Conservation (phyloP, 2,113 vertebrate genomes). For the Oriolus oriolus region DNA sequence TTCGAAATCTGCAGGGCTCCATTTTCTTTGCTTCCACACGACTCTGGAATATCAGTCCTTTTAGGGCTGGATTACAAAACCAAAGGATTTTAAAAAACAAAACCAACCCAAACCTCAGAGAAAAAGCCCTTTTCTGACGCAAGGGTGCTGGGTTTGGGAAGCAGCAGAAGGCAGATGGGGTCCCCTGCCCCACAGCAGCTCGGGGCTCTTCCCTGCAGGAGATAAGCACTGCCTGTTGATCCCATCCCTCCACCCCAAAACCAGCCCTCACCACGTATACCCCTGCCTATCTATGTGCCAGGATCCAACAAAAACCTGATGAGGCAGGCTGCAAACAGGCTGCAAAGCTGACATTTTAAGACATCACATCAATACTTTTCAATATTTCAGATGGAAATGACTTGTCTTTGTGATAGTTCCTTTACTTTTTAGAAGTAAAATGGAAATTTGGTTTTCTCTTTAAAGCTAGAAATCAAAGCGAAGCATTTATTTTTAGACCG, state of each 20-base stretch:
- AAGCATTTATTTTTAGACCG: conserved; percentile 28
- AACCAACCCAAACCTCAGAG: neutral
- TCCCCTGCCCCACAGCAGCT: neutral
- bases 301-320: neutral
- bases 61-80: neutral
- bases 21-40: neutral
- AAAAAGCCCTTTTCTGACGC: neutral
- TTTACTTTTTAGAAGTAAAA: conserved; percentile 22
- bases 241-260: neutral
- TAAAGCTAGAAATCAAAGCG: conserved; percentile 33
- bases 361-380: neutral
- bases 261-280: accelerated
- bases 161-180: neutral
- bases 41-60: neutral
- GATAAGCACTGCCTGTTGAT: neutral
- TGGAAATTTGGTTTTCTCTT: conserved; percentile 23
- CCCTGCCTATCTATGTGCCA: neutral
- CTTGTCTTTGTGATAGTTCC: conserved; percentile 4
- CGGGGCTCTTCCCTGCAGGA: neutral
- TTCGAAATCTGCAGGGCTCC: neutral
- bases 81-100: neutral
- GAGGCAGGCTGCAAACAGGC: neutral
- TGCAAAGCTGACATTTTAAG: conserved; percentile 12
- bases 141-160: neutral
- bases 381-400: conserved; percentile 2